phyloP scores from a whole-genome alignment of 2,888 invertebrate genomes.

The Aphrophora alni region DNA sequence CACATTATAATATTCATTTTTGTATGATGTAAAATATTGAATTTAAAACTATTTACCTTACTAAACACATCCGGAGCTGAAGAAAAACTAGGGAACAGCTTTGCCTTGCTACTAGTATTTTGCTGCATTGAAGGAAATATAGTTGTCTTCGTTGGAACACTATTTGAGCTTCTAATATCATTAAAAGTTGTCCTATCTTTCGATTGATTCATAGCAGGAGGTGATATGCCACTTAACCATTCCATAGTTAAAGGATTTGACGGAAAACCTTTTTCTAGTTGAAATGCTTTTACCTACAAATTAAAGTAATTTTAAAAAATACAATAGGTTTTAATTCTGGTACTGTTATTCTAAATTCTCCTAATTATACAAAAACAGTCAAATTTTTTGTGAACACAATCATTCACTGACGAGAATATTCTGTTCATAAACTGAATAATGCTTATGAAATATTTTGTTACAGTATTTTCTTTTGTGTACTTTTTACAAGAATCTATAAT shows the following conservation, averaged over 20 bases:
- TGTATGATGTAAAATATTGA: too few species aligned
- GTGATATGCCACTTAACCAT: constrained; percentile 67
- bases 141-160: not conserved
- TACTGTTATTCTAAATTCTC: too few species aligned
- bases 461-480: too few species aligned
- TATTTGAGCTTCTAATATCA: not conserved
- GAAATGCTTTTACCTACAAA: constrained; percentile 63
- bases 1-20: too few species aligned
- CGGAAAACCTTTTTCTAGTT: constrained; percentile 66
- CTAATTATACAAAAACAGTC: too few species aligned
- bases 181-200: constrained; percentile 39
- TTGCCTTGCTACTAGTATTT: not conserved
- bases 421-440: too few species aligned
- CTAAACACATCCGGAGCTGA: constrained; percentile 54
- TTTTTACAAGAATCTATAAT: too few species aligned
- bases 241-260: constrained; percentile 75
- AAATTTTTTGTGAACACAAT: too few species aligned
- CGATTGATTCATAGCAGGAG: constrained; percentile 56
- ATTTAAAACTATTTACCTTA: constrained; percentile 46
- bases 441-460: too few species aligned
- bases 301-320: too few species aligned
- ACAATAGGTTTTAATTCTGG: too few species aligned
- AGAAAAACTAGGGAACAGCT: constrained; percentile 49
- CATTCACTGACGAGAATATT: too few species aligned
- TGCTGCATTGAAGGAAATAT: constrained; percentile 2